Percentiles rank a stretch among this genome's conserved stretches.
Conservation (phyloP, 2,888 invertebrate genomes). For the Amiota minor region DNA sequence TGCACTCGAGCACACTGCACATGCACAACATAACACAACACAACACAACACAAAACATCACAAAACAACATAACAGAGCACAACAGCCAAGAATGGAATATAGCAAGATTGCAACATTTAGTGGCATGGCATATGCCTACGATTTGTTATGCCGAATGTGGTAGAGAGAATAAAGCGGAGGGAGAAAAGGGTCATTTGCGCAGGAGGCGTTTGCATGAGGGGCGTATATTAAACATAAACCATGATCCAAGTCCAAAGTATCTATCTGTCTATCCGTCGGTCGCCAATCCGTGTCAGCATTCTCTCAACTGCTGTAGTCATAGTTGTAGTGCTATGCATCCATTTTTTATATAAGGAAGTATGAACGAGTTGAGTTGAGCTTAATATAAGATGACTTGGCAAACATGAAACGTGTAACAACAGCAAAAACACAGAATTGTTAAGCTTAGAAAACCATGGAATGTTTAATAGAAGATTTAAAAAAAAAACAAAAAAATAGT, state of each 20-base stretch:
- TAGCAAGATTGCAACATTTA: neutral
- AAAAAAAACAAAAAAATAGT: neutral
- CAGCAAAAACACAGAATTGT: neutral
- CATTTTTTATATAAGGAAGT: constrained; percentile 20
- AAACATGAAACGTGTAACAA: neutral
- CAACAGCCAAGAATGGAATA: neutral
- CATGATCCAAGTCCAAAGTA: neutral
- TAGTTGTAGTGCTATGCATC: neutral
- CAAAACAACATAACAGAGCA: constrained; percentile 1
- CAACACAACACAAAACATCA: constrained; percentile 28
- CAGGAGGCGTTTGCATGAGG: constrained; percentile 30
- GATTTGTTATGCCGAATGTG: constrained; percentile 24
- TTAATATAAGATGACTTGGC: constrained; percentile 2
- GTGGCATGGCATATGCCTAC: neutral
- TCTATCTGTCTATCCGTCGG: neutral
- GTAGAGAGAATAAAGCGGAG: neutral
- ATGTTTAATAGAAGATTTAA: constrained; percentile 9
- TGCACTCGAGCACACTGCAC: constrained; percentile 58
- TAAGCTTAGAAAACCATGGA: neutral
- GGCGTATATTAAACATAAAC: constrained; percentile 26
- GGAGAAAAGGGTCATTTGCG: constrained; percentile 1
- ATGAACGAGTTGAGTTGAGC: neutral
- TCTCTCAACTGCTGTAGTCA: neutral
- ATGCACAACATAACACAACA: constrained; percentile 32
- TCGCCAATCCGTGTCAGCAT: neutral